These are phyloP conservation scores for Phragmatobia fuliginosa DNA, from an alignment of 2,888 invertebrate species.

Conservation along the genomic window DNA sequence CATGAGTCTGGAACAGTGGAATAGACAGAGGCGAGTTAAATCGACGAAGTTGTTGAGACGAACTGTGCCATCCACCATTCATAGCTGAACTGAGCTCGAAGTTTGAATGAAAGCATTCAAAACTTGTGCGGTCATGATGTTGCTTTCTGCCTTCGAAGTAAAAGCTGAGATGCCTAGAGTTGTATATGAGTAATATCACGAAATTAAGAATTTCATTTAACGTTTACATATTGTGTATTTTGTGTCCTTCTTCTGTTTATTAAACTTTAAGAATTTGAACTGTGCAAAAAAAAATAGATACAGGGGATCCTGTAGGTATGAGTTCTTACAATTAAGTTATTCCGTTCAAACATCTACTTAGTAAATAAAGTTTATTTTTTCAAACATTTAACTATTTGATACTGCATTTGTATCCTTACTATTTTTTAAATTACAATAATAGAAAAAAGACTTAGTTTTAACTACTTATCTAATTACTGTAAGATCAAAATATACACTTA, in stretches of 20 bases:
- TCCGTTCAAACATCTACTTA: no score
- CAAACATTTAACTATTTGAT: no score
- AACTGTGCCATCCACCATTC: constrained; percentile 73
- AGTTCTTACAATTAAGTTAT: no score
- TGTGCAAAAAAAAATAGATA: not conserved
- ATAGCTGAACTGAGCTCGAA: constrained; percentile 65
- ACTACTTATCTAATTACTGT: no score
- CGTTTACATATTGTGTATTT: constrained; percentile 21
- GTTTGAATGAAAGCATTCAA: constrained; percentile 77
- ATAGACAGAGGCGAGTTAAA: constrained; percentile 65
- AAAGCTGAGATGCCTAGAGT: constrained; percentile 4
- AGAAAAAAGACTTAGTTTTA: no score
- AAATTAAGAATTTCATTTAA: constrained; percentile 24
- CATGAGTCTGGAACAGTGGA: constrained; percentile 58
- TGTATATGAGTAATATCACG: constrained; percentile 31
- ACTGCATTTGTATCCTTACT: no score
- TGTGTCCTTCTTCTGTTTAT: not conserved
- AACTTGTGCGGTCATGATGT: constrained; percentile 64
- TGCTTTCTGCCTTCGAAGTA: constrained; percentile 2
- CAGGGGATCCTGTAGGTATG: not conserved
- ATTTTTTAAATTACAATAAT: no score
- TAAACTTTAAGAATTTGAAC: not conserved
- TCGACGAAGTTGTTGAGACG: constrained; percentile 72
- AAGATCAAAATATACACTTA: no score
- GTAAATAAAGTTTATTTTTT: no score